Evolutionary conservation across 1,140 invertebrate species (phyloP).

Genomic region (Lineus longissimus): DNA sequence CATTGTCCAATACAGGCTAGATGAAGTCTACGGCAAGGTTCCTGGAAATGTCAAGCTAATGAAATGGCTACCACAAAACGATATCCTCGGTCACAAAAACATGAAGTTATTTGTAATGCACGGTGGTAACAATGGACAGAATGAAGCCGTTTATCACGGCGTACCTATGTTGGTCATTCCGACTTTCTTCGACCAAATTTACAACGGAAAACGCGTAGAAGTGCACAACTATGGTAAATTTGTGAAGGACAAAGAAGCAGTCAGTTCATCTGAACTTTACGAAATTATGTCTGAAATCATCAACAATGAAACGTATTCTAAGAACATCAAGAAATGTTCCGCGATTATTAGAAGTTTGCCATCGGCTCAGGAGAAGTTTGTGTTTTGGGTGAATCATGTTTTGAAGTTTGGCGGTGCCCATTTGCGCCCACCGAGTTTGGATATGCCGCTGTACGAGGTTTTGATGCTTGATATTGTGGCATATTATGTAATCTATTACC

Average conservation of each 20-base stretch:
- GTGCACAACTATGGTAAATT: constrained; percentile 42
- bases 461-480: background rate
- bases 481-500: no score
- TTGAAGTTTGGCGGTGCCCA: constrained; percentile 11
- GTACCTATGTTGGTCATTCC: constrained; percentile 72
- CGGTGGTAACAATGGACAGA: constrained; percentile 68
- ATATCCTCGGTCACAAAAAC: constrained; percentile 63
- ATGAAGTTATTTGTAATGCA: constrained; percentile 67
- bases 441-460: background rate
- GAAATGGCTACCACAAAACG: constrained; percentile 78
- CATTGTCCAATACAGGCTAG: no score
- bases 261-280: constrained; percentile 29
- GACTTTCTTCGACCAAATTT: constrained; percentile 64
- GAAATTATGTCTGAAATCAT: constrained; percentile 29
- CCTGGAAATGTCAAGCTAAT: background rate
- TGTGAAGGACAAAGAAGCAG: constrained; percentile 31
- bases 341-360: constrained; percentile 11
- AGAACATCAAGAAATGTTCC: constrained; percentile 9
- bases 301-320: constrained; percentile 5
- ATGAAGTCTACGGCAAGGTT: background rate
- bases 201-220: constrained; percentile 49
- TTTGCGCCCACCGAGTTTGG: background rate
- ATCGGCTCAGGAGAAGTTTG: background rate
- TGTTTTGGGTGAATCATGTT: constrained; percentile 14
- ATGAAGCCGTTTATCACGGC: constrained; percentile 69